Conservation (phyloP, 2,797 vertebrate species). For the Falco rusticolus region DNA sequence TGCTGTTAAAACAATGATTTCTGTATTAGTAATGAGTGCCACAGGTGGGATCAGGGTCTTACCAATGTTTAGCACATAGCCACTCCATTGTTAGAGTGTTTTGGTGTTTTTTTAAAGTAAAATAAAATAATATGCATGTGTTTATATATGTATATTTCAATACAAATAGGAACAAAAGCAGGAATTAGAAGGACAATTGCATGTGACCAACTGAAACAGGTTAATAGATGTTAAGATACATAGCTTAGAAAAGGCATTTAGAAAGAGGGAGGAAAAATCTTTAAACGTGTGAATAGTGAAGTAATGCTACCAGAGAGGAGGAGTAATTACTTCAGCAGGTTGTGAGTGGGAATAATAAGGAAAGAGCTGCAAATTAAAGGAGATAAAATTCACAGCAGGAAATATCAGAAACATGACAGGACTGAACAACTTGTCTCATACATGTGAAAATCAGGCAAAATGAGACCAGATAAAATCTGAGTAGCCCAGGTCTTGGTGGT, state of each 20-base stretch:
- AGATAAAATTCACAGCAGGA: neutral
- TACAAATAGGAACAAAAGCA: neutral
- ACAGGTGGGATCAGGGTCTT: neutral
- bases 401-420: neutral
- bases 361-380: neutral
- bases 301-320: neutral
- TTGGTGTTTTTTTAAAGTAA: neutral
- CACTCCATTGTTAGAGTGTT: neutral
- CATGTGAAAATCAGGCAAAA: neutral
- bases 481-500: neutral
- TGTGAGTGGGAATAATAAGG: neutral
- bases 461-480: neutral
- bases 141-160: neutral
- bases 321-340: neutral
- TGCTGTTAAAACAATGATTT: neutral
- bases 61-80: neutral
- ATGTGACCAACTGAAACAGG: neutral
- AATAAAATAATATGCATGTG: neutral
- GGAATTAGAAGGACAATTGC: neutral
- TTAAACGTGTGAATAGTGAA: neutral
- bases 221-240: neutral
- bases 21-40: neutral
- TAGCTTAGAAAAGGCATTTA: neutral
- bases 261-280: neutral
- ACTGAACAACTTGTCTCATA: neutral